These are phyloP conservation scores for Thymallus thymallus DNA, from an alignment of 2,113 vertebrate species.

Conservation along the genomic window DNA sequence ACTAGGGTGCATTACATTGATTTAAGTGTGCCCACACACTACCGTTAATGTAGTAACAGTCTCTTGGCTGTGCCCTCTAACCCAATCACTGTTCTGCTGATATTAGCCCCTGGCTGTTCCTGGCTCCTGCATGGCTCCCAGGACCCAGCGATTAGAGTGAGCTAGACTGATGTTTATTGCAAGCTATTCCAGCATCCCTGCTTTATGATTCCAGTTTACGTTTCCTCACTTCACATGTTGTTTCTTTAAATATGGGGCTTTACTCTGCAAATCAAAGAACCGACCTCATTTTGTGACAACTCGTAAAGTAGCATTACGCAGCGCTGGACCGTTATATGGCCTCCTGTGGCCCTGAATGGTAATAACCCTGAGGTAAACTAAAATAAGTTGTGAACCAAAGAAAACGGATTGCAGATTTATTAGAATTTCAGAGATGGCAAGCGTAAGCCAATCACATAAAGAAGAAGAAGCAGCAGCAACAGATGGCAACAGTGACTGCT, in stretches of 20 bases:
- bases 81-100: constrained; percentile 61
- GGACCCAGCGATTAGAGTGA: constrained; percentile 59
- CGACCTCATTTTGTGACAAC: background rate
- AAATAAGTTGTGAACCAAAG: background rate
- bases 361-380: background rate
- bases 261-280: background rate
- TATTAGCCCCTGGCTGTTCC: constrained; percentile 31
- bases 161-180: constrained; percentile 57
- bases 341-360: background rate
- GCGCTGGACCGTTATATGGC: background rate
- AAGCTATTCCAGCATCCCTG: constrained; percentile 38
- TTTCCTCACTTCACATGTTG: background rate
- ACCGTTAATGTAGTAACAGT: constrained; percentile 61
- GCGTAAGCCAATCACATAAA: background rate
- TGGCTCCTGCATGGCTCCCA: constrained; percentile 52
- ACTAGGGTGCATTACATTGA: constrained; percentile 63
- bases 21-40: constrained; percentile 45
- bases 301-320: background rate
- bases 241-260: background rate
- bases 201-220: background rate
- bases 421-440: background rate
- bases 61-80: constrained; percentile 55
- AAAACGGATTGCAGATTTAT: background rate
- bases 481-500: background rate
- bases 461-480: background rate